phyloP scores from a whole-genome alignment of 1,140 invertebrate genomes.

The Stenopsyche tienmushanensis region DNA sequence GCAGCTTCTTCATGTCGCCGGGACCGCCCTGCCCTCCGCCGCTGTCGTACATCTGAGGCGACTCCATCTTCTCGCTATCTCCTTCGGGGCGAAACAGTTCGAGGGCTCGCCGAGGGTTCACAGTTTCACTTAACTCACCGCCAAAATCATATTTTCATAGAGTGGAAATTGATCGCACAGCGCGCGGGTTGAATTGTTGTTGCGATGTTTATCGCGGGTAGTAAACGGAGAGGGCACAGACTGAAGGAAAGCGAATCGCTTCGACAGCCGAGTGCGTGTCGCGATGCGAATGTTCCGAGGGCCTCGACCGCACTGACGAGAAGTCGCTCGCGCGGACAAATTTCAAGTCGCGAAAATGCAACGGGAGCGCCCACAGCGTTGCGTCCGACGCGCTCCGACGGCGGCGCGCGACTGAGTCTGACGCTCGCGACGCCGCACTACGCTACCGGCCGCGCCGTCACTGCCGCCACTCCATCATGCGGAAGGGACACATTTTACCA shows the following conservation, averaged over 20 bases:
- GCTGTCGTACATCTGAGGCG: slow-evolving; percentile 70
- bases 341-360: background rate
- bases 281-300: too few relatives aligned
- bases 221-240: background rate
- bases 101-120: too few relatives aligned
- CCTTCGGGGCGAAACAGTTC: background rate
- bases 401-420: slow-evolving; percentile 47
- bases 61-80: slow-evolving; percentile 58
- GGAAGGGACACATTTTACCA: slow-evolving; percentile 5
- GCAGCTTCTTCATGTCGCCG: slow-evolving; percentile 49
- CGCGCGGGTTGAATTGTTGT: background rate
- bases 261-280: too few relatives aligned
- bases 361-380: slow-evolving; percentile 10
- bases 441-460: slow-evolving; percentile 32
- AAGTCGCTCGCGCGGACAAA: too few relatives aligned
- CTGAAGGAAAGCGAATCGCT: too few relatives aligned
- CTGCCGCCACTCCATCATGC: slow-evolving; percentile 42
- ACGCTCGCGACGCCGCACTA: slow-evolving; percentile 43
- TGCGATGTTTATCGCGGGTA: slow-evolving; percentile 41
- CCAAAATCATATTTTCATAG: too few relatives aligned
- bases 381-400: slow-evolving; percentile 40
- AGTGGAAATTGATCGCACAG: too few relatives aligned
- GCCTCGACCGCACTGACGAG: too few relatives aligned
- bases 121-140: too few relatives aligned
- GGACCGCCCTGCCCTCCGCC: slow-evolving; percentile 45